A percentile compares a stretch with the other conserved stretches of the same genome.
Evolutionary conservation across 2,797 vertebrate genomes (phyloP).

Genomic region (Hybognathus amarus): DNA sequence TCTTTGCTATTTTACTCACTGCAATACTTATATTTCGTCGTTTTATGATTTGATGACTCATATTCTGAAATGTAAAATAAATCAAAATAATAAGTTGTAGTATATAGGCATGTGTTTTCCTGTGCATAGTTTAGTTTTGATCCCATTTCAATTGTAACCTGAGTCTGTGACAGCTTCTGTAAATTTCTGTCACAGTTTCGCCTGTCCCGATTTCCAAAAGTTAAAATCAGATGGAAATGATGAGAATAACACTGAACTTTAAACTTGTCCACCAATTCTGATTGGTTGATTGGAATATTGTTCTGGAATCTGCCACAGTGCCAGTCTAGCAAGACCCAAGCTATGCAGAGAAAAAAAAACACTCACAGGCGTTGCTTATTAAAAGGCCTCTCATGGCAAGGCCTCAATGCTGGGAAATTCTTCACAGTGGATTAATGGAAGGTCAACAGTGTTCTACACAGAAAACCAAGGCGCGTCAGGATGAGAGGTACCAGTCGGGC

Average conservation of each 20-base stretch:
- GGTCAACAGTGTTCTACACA: slow-evolving; percentile 59
- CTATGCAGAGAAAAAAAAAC: slow-evolving; percentile 3
- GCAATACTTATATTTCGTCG: neutral
- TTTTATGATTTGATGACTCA: neutral
- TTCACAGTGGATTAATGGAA: slow-evolving; percentile 55
- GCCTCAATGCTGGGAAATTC: slow-evolving; percentile 47
- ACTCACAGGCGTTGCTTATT: slow-evolving; percentile 46
- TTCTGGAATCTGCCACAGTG: neutral
- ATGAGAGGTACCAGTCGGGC: slow-evolving; percentile 22
- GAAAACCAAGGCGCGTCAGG: slow-evolving; percentile 28
- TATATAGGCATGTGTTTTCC: neutral
- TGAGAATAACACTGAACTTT: neutral
- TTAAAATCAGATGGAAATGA: neutral
- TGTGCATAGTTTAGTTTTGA: slow-evolving; percentile 13
- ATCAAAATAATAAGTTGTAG: neutral
- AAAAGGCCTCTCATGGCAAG: slow-evolving; percentile 56
- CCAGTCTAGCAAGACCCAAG: neutral
- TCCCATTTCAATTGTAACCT: slow-evolving; percentile 16
- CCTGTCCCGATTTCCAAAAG: no score
- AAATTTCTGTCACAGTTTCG: slow-evolving; percentile 18
- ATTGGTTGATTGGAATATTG: neutral
- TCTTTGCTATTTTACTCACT: neutral
- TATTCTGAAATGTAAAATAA: slow-evolving; percentile 18
- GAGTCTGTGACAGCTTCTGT: slow-evolving; percentile 7
- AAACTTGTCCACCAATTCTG: neutral